These are phyloP conservation scores for Ornithorhynchus anatinus DNA, from an alignment of 2,113 vertebrate genomes.

Conservation along the genomic window DNA sequence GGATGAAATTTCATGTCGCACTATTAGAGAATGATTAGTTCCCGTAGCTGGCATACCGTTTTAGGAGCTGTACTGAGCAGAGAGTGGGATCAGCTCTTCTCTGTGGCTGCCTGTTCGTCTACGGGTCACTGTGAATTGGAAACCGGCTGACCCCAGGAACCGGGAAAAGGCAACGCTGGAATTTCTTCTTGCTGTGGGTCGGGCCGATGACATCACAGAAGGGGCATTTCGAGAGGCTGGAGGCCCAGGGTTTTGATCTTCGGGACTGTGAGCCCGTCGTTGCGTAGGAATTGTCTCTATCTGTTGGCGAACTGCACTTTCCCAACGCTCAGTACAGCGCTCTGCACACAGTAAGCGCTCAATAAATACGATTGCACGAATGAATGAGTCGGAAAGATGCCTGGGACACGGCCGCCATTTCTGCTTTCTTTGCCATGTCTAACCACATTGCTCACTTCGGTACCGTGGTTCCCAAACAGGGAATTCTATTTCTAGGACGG, in stretches of 20 bases:
- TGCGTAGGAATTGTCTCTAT: too few relatives aligned
- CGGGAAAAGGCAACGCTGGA: conserved; percentile 80
- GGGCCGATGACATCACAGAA: conserved; percentile 77
- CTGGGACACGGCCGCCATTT: conserved; percentile 83
- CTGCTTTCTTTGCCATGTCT: conserved; percentile 84
- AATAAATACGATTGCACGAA: too few relatives aligned
- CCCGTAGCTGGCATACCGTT: too few relatives aligned
- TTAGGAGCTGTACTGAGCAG: too few relatives aligned
- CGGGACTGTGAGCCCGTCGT: too few relatives aligned
- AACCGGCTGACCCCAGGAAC: conserved; percentile 71
- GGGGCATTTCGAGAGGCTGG: conserved; percentile 74
- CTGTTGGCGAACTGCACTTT: too few relatives aligned
- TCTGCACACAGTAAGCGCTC: too few relatives aligned
- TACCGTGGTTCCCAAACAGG: conserved; percentile 78
- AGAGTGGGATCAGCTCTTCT: not conserved
- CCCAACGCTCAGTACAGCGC: too few relatives aligned
- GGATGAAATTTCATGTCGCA: too few relatives aligned
- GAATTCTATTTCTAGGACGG: conserved; percentile 84
- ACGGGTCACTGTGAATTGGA: conserved; percentile 79
- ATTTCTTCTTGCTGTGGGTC: conserved; percentile 80
- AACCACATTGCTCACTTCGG: conserved; percentile 80
- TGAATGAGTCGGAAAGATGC: conserved; percentile 81
- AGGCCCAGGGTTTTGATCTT: conserved; percentile 79
- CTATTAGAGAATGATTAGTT: too few relatives aligned
- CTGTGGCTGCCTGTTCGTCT: not conserved